Evolutionary conservation across 2,888 invertebrate species (phyloP), one percentile per base, ranked within the genome.

Genomic region (Hirtodrosophila trivittata): DNA sequence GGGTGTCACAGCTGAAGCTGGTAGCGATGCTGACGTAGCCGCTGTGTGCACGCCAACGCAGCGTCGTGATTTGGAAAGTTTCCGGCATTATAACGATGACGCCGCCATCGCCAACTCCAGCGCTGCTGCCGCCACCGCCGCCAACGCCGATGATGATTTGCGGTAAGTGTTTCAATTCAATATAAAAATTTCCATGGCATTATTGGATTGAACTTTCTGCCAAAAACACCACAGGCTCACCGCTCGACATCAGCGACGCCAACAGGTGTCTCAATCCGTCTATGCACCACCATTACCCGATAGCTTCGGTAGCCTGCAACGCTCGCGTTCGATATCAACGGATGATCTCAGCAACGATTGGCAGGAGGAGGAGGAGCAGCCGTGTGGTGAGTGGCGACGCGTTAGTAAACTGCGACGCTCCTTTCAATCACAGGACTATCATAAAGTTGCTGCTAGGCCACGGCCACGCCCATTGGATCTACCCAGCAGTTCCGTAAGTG

Each of bases 381-480:
- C 92, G 78, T 92, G 93, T 25, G 92, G 92, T 0, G 94, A 93
- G 85, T 95, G 95, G 94, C 90, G 92, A 47, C 92, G 94, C 71
- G 93, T 93, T 43, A 94, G 94, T 9, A 93, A 93, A 76, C 91
- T 93, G 58, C 92, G 94, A 38, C 92, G 93, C 62, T 94, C 95
- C 3, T 91, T 95, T 70, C 94, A 95, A 83, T 93, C 94, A 87
- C 93, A 94, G 4, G 93, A 93, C 80, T 81, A 88, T 43, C 70
- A 83, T 14, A 70, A 75, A 7, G 58, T 43, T 3, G 6, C 47
- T 1, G 4, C 59, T 1, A 38, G 60, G 0, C 42, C 63, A 10
- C 50, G 81, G 0, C 70, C 88, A 9, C 80, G 88, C 30, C 90
- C 89, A 0, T 50, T 87, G 6, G 91, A 91, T 62, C 65, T 91